Conservation (phyloP, 2,113 vertebrate genomes). For the Podarcis cretensis region DNA sequence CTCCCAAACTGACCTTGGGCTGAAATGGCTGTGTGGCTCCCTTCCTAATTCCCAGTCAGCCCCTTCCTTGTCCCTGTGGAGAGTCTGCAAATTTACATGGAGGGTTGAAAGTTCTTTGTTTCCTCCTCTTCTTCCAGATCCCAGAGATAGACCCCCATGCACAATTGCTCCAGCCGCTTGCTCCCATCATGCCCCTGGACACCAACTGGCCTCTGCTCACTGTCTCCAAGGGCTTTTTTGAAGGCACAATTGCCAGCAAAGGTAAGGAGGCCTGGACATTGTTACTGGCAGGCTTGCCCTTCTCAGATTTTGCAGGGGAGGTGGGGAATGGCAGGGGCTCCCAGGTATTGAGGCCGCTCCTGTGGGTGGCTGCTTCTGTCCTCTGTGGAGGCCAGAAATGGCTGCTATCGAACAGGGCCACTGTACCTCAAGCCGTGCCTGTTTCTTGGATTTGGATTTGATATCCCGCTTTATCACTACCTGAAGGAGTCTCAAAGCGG, state of each 20-base stretch:
- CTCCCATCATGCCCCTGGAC: conserved; percentile 96
- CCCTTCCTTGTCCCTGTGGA: background rate
- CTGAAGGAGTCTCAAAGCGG: no score
- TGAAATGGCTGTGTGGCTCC: background rate
- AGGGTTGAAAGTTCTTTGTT: background rate
- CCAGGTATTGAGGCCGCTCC: accelerated
- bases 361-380: background rate
- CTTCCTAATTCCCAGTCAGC: background rate
- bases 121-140: conserved; percentile 73
- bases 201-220: conserved; percentile 98
- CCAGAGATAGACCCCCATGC: conserved; percentile 92
- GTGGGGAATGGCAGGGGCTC: background rate
- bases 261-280: conserved; percentile 71
- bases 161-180: conserved; percentile 91
- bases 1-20: background rate
- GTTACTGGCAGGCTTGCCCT: no score
- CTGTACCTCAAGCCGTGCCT: background rate
- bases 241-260: conserved; percentile 91
- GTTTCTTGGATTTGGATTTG: no score
- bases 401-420: background rate
- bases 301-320: no score
- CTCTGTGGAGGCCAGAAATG: background rate
- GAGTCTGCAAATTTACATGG: no score
- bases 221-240: conserved; percentile 96
- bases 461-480: no score